Evolutionary conservation across 2,888 invertebrate genomes (phyloP), one percentile per base, ranked within the genome.

Genomic region (Parapristionchus giblindavisi): DNA sequence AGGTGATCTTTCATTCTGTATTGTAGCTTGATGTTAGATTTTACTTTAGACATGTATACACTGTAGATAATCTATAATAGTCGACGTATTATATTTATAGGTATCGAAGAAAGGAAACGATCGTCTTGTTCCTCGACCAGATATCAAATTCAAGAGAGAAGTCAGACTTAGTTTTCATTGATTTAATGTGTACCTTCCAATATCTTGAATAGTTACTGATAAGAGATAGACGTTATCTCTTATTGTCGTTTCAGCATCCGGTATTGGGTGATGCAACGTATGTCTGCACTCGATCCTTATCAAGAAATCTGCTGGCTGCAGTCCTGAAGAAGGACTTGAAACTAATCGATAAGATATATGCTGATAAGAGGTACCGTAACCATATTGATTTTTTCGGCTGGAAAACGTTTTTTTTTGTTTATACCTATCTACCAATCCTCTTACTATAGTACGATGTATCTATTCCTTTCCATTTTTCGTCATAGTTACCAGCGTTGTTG

Each of bases 81-180:
- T 48, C 11, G 21, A 48, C 11, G 14, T 11, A 48, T 14, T 11
- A 48, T 11, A 11, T 14, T 63, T 29, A 14, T 36, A 73, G 38
- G 61, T 40, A 32, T 48, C 76, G 34, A 82, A 81, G 76, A 81
- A 80, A 48, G 81, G 81, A 68, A 83, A 83, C 54, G 83, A 83
- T 36, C 65, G 80, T 32, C 74, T 83, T 51, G 75, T 76, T 21
- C 75, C 79, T 32, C 63, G 82, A 32, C 73, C 73, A 1, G 34
- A 29, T n/a, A 48, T 71, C 38, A 71, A 38, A 29, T 54, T 71
- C 70, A 56, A n/a, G 11, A 27, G 40, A 36, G 54, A 54, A 40
- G 54, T 71, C 8, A 21, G 66, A 17, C 21, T 11, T 3, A 3
- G 54, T 2, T 29, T 24, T 56, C n/a, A 56, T n/a, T 5, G 56